These are phyloP conservation scores for Euglossa dilemma DNA, from an alignment of 1,140 invertebrate genomes.

Conservation along the genomic window DNA sequence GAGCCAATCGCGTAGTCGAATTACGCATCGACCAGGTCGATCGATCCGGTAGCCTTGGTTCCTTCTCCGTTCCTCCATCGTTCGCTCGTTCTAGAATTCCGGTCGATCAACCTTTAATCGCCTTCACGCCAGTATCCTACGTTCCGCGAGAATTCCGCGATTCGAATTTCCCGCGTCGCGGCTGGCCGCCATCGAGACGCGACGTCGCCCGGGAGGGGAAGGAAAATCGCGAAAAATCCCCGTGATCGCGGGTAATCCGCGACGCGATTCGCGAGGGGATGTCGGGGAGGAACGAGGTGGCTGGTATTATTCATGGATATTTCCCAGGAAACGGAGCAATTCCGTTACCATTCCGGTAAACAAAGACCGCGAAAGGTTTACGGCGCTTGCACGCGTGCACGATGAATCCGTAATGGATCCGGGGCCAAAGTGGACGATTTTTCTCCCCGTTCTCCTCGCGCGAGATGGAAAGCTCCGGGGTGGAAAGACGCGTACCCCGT, in stretches of 20 bases:
- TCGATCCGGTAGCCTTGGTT: background rate
- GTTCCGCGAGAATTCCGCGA: no score
- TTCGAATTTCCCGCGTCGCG: no score
- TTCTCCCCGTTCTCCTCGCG: background rate
- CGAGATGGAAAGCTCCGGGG: background rate
- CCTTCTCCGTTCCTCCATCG: background rate
- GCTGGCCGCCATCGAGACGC: no score
- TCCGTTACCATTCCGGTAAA: conserved; percentile 27
- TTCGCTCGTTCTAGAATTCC: background rate
- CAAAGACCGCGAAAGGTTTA: conserved; percentile 35
- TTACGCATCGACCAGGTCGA: background rate
- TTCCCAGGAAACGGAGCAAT: conserved; percentile 11
- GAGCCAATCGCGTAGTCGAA: background rate
- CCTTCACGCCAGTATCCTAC: background rate
- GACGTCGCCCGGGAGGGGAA: background rate
- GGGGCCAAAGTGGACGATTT: conserved; percentile 22
- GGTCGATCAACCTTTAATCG: conserved; percentile 1
- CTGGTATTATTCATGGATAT: conserved; percentile 11
- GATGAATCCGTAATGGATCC: conserved; percentile 43
- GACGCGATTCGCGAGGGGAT: conserved; percentile 23
- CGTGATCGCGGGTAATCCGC: conserved; percentile 38
- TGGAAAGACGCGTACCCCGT: conserved; percentile 3
- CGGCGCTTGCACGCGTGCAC: conserved; percentile 9
- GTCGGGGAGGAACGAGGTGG: background rate
- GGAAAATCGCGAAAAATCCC: conserved; percentile 56